Evolutionary conservation across 1,140 invertebrate genomes (phyloP), one percentile per base, ranked within the genome.

Genomic region (Pararge aegeria): DNA sequence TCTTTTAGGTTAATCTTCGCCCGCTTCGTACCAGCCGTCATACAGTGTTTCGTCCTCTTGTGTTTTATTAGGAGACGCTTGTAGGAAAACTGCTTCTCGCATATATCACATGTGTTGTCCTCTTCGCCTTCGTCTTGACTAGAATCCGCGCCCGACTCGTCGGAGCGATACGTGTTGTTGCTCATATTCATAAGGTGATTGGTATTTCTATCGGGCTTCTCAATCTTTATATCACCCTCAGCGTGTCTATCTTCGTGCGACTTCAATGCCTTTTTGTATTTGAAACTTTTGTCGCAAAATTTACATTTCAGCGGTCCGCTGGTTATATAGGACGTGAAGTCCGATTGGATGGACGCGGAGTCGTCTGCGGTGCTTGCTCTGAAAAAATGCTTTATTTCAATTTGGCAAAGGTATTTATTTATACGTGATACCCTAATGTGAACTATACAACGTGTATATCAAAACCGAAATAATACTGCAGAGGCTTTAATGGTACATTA

Each of bases 1-100:
- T 88, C 75, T 38, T 90, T 87, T 1, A 90, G 63, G 27, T 64
- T 80, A 5, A 88, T 75, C 37, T 81, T 83, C 6, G 85, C 78
- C n/a, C 84, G 71, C 44, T 89, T 87, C 7, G 70, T 73, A 5
- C 82, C 85, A 0, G 85, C 78, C 18, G 75, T 74, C 71, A 81
- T 81, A 49, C 77, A 80, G 53, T 89, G 84, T 60, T 89, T 88
- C 0, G 79, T 84, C 15, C 77, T 61, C 53, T 83, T 88, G 55
- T 87, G 83, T 5, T 83, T 80, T 4, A 81, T 27, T 6, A 83
- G 59, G 5, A 80, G 63, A 2, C 82, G 75, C 40, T 77, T 82
- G 64, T 88, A 89, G 1, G 85, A 88, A 53, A 89, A 88, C 54
- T 80, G 73, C 49, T 87, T 87, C 56, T 89, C 87, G 37, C 87